A percentile compares a stretch with the other conserved stretches of the same genome.
Conservation (phyloP, 2,797 vertebrate genomes). For the Pangasius mekongensis region DNA sequence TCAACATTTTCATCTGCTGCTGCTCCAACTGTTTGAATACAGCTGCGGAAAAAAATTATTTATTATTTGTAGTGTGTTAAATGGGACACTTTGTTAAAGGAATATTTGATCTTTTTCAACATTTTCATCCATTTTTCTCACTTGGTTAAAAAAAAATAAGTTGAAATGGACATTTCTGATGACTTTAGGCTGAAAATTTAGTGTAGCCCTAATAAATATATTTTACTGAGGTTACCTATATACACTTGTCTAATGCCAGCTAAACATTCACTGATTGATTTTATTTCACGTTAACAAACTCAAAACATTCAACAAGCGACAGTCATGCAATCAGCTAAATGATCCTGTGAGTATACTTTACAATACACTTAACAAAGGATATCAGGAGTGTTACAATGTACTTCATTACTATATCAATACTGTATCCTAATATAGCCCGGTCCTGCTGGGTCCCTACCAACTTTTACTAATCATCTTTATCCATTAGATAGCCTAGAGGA, state of each 20-base stretch:
- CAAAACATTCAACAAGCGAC: too few species aligned
- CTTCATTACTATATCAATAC: neutral
- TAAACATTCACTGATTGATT: too few species aligned
- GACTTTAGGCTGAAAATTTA: neutral
- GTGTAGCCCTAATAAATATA: too few species aligned
- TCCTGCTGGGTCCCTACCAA: neutral
- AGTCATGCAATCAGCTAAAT: neutral
- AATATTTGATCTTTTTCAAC: neutral
- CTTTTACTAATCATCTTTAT: neutral
- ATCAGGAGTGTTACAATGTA: neutral
- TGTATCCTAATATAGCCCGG: neutral
- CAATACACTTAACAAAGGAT: neutral
- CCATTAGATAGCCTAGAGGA: neutral
- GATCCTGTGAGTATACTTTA: neutral
- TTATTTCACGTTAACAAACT: too few species aligned
- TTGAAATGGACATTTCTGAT: neutral
- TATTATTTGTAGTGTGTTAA: neutral
- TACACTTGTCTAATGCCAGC: too few species aligned
- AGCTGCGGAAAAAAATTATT: neutral
- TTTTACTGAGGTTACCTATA: too few species aligned
- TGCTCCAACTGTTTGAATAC: neutral
- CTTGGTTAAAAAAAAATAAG: neutral
- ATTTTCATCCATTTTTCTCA: neutral
- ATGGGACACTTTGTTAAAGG: neutral
- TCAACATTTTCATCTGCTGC: neutral